Evolutionary conservation across 2,888 invertebrate species (phyloP).

Genomic region (Ichneumoninae sp.): DNA sequence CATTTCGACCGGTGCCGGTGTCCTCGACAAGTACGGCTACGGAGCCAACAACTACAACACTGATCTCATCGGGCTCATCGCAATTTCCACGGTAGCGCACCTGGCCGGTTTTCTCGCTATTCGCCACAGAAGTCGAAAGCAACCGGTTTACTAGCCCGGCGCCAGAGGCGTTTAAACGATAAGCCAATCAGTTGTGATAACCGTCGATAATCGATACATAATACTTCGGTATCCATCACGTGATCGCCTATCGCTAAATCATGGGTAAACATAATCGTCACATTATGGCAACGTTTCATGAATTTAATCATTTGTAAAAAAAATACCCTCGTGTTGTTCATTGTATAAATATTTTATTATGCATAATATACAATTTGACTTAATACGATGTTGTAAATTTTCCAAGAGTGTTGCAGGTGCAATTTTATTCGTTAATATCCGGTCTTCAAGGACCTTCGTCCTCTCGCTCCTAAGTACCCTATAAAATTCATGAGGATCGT

Average conservation of each 20-base stretch:
- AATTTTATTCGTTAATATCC: slow-evolving; percentile 51
- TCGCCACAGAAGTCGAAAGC: slow-evolving; percentile 85
- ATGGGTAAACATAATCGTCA: not conserved
- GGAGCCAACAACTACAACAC: slow-evolving; percentile 85
- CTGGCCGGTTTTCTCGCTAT: slow-evolving; percentile 86
- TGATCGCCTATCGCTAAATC: not conserved
- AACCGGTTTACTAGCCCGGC: slow-evolving; percentile 85
- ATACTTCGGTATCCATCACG: not conserved
- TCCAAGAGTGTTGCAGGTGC: not conserved
- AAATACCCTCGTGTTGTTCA: slow-evolving; percentile 16
- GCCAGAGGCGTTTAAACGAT: not conserved
- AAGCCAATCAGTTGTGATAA: slow-evolving; percentile 14
- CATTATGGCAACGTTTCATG: not conserved
- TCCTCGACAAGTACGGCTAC: slow-evolving; percentile 87
- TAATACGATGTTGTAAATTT: not conserved
- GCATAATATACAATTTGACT: not conserved
- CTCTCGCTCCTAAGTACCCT: slow-evolving; percentile 72
- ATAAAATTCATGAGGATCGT: slow-evolving; percentile 68
- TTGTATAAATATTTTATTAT: slow-evolving; percentile 47
- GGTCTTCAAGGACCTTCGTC: slow-evolving; percentile 65
- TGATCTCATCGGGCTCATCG: slow-evolving; percentile 85
- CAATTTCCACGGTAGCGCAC: slow-evolving; percentile 85
- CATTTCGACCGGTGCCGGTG: slow-evolving; percentile 87
- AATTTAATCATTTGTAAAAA: not conserved
- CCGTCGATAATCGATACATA: not conserved